Evolutionary conservation across 2,797 vertebrate species (phyloP).

Genomic region (Semaprochilodus insignis): DNA sequence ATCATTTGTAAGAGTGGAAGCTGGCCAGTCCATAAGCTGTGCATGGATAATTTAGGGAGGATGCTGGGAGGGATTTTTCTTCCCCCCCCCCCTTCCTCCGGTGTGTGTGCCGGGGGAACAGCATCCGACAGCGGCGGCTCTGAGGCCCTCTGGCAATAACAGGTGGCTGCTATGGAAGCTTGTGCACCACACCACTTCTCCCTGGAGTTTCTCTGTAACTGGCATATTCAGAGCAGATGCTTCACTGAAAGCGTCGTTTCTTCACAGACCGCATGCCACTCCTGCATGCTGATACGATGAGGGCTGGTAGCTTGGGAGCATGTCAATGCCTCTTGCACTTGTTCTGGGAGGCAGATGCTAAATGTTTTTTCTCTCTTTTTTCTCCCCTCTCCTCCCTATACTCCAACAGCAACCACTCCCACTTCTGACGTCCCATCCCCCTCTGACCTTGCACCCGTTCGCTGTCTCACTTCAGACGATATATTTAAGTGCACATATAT

Average conservation of each 20-base stretch:
- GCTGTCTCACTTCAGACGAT: conserved; percentile 51
- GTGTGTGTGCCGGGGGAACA: conserved; percentile 47
- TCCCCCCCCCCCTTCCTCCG: neutral
- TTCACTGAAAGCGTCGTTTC: conserved; percentile 55
- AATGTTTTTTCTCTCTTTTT: conserved; percentile 25
- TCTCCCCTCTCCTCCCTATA: neutral
- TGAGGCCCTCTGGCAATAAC: conserved; percentile 68
- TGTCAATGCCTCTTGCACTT: conserved; percentile 10
- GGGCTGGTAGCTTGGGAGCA: conserved; percentile 6
- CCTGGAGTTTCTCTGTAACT: conserved; percentile 63
- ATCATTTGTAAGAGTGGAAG: neutral
- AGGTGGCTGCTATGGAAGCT: conserved; percentile 69
- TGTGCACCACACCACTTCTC: conserved; percentile 59
- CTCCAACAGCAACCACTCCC: conserved; percentile 33
- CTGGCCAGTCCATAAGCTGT: neutral
- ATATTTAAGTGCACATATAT: conserved; percentile 60
- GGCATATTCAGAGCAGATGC: conserved; percentile 69
- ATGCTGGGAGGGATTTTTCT: conserved; percentile 8
- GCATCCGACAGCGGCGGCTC: conserved; percentile 21
- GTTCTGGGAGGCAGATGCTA: conserved; percentile 9
- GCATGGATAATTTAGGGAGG: conserved; percentile 44
- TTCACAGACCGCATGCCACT: conserved; percentile 18
- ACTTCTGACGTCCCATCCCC: conserved; percentile 51
- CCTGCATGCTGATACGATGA: conserved; percentile 7
- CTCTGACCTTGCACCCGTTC: conserved; percentile 67